Evolutionary conservation across 2,888 invertebrate genomes (phyloP).

Genomic region (Drosophila paranaensis): DNA sequence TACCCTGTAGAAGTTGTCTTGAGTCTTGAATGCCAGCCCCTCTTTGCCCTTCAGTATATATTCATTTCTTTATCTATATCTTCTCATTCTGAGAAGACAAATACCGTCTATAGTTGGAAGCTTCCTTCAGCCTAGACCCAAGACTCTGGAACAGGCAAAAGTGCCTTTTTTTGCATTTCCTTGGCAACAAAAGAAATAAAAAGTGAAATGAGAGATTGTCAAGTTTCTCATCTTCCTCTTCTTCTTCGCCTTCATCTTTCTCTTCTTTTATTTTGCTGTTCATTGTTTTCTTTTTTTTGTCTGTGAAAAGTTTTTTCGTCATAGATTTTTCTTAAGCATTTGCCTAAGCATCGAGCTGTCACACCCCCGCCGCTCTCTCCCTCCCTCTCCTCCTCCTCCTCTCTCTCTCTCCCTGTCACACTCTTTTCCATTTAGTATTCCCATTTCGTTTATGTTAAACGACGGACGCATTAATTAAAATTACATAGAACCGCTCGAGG

Average conservation of each 20-base stretch:
- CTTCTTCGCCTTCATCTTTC: neutral
- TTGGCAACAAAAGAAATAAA: conserved; percentile 2
- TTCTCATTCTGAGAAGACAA: neutral
- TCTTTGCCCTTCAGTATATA: no score
- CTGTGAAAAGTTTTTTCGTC: conserved; percentile 36
- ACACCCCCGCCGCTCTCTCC: conserved; percentile 6
- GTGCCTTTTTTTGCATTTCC: neutral
- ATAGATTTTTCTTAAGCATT: conserved; percentile 41
- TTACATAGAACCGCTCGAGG: conserved; percentile 63
- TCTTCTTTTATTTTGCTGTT: neutral
- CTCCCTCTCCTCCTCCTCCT: conserved; percentile 2
- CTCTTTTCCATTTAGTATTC: conserved; percentile 60
- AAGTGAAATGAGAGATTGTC: conserved; percentile 38
- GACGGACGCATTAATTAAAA: conserved; percentile 74
- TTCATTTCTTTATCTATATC: neutral
- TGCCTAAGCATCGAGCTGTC: conserved; percentile 13
- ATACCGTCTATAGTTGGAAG: neutral
- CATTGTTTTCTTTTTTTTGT: conserved; percentile 45
- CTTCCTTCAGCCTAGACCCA: neutral
- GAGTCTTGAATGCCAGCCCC: no score
- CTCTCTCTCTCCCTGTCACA: conserved; percentile 4
- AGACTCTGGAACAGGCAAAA: neutral
- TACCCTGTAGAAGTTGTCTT: conserved; percentile 1
- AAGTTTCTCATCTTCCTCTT: conserved; percentile 14
- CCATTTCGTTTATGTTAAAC: conserved; percentile 66